Conservation (phyloP, 2,113 vertebrate genomes). For the Pogona vitticeps region DNA sequence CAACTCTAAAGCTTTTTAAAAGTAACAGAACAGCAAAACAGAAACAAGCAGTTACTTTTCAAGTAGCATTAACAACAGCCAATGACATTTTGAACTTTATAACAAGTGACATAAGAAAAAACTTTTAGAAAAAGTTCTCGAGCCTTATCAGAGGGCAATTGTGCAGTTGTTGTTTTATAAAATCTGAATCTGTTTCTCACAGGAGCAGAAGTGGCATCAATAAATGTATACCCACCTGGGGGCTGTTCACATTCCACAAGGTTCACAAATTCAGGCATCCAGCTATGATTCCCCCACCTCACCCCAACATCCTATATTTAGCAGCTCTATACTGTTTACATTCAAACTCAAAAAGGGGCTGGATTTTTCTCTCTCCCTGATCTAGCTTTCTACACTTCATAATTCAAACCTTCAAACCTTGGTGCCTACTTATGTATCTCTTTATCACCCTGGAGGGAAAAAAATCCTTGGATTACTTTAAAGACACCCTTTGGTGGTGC, state of each 20-base stretch:
- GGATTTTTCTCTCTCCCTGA: constrained; percentile 50
- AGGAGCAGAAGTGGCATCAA: constrained; percentile 45
- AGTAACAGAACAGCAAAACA: no score
- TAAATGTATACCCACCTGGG: constrained; percentile 53
- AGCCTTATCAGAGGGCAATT: not conserved
- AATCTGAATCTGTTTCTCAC: constrained; percentile 61
- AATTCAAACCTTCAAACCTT: constrained; percentile 70
- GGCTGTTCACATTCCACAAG: not conserved
- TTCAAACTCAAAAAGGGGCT: constrained; percentile 61
- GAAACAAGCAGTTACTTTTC: no score
- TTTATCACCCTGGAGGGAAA: constrained; percentile 68
- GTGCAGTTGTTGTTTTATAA: constrained; percentile 45
- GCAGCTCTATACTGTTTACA: constrained; percentile 64
- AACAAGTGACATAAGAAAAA: no score
- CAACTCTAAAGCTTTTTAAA: no score
- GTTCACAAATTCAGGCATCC: not conserved
- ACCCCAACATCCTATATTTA: constrained; percentile 54
- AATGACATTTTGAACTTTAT: no score
- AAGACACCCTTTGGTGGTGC: constrained; percentile 66
- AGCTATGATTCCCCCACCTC: constrained; percentile 41
- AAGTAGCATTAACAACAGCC: no score
- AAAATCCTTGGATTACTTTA: constrained; percentile 66
- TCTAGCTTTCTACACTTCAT: constrained; percentile 79
- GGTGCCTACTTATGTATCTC: constrained; percentile 56
- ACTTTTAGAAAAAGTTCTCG: no score